Conservation (phyloP, 2,797 vertebrate genomes). For the Parauchenoglanis ngamensis region DNA sequence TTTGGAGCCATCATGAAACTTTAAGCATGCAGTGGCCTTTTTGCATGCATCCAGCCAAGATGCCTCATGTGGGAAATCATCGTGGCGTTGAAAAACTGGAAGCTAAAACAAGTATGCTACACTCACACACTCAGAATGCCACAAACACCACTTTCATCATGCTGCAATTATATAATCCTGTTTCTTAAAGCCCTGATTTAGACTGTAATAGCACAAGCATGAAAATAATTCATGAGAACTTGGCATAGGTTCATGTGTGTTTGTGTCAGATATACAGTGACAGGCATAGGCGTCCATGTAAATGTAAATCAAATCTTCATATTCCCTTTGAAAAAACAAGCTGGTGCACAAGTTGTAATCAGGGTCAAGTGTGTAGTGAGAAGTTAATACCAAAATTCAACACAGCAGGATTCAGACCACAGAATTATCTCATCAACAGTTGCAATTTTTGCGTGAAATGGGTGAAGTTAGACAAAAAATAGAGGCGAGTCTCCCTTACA, state of each 20-base stretch:
- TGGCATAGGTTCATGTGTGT: background rate
- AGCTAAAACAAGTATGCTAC: conserved; percentile 25
- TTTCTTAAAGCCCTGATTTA: background rate
- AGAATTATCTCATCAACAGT: background rate
- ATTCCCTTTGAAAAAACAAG: background rate
- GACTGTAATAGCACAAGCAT: background rate
- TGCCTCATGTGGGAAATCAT: conserved; percentile 38
- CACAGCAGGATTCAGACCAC: background rate
- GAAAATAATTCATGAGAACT: background rate
- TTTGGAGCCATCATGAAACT: conserved; percentile 49
- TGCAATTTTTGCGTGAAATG: background rate
- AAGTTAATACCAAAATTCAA: background rate
- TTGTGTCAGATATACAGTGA: background rate
- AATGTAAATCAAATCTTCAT: background rate
- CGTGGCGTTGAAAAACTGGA: conserved; percentile 21
- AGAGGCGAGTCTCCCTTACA: background rate
- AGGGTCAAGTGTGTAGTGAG: background rate
- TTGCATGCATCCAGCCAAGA: conserved; percentile 21
- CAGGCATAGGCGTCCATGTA: background rate
- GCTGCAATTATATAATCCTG: background rate
- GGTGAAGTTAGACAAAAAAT: background rate
- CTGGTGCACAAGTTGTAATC: background rate
- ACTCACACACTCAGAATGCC: background rate
- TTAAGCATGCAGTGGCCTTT: conserved; percentile 43
- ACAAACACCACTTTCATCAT: background rate